A percentile compares a stretch with the other conserved stretches of the same genome.
Evolutionary conservation across 2,797 vertebrate genomes (phyloP).

Genomic region (Gila robusta): DNA sequence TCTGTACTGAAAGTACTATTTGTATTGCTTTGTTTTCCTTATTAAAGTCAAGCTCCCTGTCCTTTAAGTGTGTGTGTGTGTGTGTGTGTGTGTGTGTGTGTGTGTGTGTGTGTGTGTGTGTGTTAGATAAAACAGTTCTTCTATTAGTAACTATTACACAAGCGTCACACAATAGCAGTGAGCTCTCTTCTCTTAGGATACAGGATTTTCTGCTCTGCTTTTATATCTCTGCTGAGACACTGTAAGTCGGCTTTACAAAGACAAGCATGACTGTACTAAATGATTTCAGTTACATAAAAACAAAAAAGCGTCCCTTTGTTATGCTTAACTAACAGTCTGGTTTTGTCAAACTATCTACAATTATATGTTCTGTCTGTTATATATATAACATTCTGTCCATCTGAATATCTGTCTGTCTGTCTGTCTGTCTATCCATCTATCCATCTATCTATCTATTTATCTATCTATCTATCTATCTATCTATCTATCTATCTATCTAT

Average conservation of each 20-base stretch:
- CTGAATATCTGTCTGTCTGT: not conserved
- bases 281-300: not conserved
- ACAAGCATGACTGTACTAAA: conserved; percentile 19
- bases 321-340: not conserved
- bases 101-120: not conserved
- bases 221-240: conserved; percentile 13
- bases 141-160: conserved; percentile 33
- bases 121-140: conserved; percentile 11
- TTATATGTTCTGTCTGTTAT: not conserved
- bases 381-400: conserved; percentile 1
- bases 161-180: conserved; percentile 25
- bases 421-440: not conserved
- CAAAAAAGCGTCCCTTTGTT: not conserved
- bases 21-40: conserved; percentile 28
- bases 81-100: not conserved
- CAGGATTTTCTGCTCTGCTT: conserved; percentile 9
- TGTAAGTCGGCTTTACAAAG: conserved; percentile 25
- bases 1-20: conserved; percentile 11
- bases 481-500: not conserved
- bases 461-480: conserved; percentile 1
- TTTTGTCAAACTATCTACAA: not conserved
- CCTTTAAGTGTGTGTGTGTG: not conserved
- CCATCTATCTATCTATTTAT: not conserved
- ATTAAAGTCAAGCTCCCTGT: conserved; percentile 17
- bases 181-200: conserved; percentile 34